phyloP scores from a whole-genome alignment of 2,797 vertebrate genomes.

The Microctenopoma steveboyesi region DNA sequence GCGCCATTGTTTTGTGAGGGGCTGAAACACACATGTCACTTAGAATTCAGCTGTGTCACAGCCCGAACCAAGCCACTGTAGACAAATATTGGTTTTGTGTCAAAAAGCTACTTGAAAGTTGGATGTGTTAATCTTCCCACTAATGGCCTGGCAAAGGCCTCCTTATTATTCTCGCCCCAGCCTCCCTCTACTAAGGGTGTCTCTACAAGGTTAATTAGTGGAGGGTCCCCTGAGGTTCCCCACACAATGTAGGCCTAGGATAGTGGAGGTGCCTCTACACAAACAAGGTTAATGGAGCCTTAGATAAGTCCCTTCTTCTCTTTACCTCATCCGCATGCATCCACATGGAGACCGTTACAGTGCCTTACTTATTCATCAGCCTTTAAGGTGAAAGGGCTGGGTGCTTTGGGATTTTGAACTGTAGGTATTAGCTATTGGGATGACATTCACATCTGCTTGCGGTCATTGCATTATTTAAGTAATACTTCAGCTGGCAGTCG shows the following conservation, averaged over 20 bases:
- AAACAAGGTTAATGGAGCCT: constrained; percentile 85
- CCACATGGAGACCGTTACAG: constrained; percentile 50
- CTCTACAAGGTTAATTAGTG: constrained; percentile 88
- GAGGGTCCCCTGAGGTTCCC: constrained; percentile 77
- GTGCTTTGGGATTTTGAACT: constrained; percentile 54
- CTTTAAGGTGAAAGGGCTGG: constrained; percentile 49
- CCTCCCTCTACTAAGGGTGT: constrained; percentile 77
- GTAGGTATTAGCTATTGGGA: constrained; percentile 59
- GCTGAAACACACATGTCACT: constrained; percentile 61
- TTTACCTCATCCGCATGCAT: constrained; percentile 51
- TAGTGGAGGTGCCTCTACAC: constrained; percentile 80
- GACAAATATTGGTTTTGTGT: constrained; percentile 86
- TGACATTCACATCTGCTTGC: constrained; percentile 72
- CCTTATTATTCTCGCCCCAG: constrained; percentile 83
- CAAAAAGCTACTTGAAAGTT: constrained; percentile 84
- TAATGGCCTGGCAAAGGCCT: constrained; percentile 80
- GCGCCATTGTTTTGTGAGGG: constrained; percentile 16
- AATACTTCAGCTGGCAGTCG: constrained; percentile 51
- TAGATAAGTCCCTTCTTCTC: constrained; percentile 67
- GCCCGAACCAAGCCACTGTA: constrained; percentile 51
- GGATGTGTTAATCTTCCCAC: constrained; percentile 84
- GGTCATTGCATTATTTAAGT: constrained; percentile 74
- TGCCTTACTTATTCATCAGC: constrained; percentile 63
- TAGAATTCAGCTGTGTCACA: constrained; percentile 69
- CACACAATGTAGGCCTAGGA: constrained; percentile 80